Evolutionary conservation across 2,113 vertebrate genomes (phyloP).

Genomic region (Alouatta palliata): DNA sequence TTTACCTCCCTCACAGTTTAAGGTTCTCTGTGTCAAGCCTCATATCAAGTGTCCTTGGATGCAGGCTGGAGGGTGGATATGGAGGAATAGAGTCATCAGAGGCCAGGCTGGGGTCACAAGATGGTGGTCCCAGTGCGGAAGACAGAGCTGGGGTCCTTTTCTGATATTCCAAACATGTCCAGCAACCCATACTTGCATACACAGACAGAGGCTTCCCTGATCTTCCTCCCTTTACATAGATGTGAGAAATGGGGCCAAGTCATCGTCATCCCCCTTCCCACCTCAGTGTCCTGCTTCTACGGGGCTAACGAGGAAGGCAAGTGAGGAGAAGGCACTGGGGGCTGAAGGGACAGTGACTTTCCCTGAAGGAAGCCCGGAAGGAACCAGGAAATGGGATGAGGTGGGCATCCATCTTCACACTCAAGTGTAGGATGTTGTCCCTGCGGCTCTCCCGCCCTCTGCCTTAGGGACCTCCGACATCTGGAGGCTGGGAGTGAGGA

Average conservation of each 20-base stretch:
- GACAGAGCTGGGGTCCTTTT: not conserved
- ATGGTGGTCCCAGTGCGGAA: not conserved
- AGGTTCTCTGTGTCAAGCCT: not conserved
- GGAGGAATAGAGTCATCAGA: not conserved
- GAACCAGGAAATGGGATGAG: not conserved
- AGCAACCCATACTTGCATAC: not conserved
- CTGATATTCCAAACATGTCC: not conserved
- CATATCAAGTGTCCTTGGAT: not conserved
- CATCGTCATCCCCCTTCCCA: no score
- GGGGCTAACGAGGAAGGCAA: not conserved
- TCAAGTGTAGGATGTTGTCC: not conserved
- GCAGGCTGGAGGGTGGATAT: not conserved
- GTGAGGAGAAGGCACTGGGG: not conserved
- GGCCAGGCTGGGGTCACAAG: not conserved
- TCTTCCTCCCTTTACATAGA: not conserved
- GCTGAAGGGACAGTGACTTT: not conserved
- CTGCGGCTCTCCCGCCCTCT: not conserved
- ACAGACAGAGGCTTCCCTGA: not conserved
- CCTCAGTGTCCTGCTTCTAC: not conserved
- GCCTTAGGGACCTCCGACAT: not conserved
- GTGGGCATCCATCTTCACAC: not conserved
- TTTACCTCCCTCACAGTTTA: not conserved
- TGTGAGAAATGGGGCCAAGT: not conserved
- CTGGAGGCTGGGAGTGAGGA: not conserved
- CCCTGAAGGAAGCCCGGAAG: not conserved